Evolutionary conservation across 2,797 vertebrate species (phyloP).

Genomic region (Hippopotamyrus pictus): DNA sequence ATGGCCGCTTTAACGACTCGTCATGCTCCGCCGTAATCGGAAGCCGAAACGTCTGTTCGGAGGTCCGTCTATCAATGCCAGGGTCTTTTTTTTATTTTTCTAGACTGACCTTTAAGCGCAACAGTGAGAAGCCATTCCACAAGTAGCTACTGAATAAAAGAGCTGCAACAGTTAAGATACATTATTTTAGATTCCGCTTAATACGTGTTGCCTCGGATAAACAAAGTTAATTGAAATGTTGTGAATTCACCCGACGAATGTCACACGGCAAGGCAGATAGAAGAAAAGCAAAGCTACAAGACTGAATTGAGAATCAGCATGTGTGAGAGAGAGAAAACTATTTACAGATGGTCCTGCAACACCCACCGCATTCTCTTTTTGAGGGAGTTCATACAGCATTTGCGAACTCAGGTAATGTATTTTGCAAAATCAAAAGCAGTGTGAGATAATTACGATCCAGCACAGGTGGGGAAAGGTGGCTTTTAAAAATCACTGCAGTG

Average conservation of each 20-base stretch:
- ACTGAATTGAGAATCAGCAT: not conserved
- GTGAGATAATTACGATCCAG: not conserved
- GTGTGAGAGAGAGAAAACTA: not conserved
- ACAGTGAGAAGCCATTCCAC: not conserved
- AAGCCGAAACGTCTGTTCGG: slow-evolving; percentile 35
- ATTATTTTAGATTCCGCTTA: not conserved
- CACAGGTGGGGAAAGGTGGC: not conserved
- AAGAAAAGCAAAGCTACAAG: not conserved
- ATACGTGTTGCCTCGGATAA: not conserved
- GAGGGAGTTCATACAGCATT: not conserved
- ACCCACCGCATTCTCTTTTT: not conserved
- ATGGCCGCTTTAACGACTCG: slow-evolving; percentile 46
- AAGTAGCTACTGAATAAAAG: not conserved
- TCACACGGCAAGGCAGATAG: not conserved
- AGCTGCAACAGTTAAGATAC: not conserved
- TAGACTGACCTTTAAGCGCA: slow-evolving; percentile 7
- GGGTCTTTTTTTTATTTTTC: not conserved
- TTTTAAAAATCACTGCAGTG: not conserved
- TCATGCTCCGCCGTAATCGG: slow-evolving; percentile 47
- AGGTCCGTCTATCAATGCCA: slow-evolving; percentile 27
- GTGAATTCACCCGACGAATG: not conserved
- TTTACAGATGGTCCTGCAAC: not conserved
- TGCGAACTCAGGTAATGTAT: not conserved
- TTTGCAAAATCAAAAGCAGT: not conserved
- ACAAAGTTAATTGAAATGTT: not conserved